Evolutionary conservation across 35 echinoderm and acorn worm species (phyloP).

Genomic region (Nesometra sesokonis): DNA sequence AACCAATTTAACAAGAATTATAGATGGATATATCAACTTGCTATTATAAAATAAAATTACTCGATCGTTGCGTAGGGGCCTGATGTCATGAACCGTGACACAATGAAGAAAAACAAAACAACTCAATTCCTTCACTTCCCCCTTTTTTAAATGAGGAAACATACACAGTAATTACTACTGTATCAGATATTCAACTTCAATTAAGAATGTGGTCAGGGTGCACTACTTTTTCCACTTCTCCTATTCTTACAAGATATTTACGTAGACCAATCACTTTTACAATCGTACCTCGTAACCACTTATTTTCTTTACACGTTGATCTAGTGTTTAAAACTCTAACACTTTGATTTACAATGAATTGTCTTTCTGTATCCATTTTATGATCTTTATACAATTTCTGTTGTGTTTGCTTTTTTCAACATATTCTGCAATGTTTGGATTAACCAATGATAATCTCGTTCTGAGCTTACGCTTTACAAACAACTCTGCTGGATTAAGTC

Average conservation of each 20-base stretch:
- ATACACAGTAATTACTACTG: no score
- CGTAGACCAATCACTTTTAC: conserved; percentile 6
- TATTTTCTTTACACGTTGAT: conserved; percentile 4
- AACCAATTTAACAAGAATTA: no score
- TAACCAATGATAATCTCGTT: conserved; percentile 12
- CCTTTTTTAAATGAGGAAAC: no score
- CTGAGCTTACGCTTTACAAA: conserved; percentile 34
- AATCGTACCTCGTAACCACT: conserved; percentile 8
- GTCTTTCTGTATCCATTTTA: background rate
- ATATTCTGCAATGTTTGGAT: conserved; percentile 2
- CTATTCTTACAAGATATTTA: conserved; percentile 11
- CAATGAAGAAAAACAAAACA: no score
- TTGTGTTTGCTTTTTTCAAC: conserved; percentile 10
- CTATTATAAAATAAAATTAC: no score
- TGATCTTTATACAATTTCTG: background rate
- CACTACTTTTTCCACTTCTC: no score
- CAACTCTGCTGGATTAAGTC: conserved; percentile 41
- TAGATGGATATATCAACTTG: no score
- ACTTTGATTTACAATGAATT: background rate
- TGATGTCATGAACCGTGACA: no score
- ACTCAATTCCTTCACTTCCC: no score
- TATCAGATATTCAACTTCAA: no score
- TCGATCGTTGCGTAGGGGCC: no score
- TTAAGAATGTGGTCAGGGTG: no score
- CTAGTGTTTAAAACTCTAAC: background rate